These are phyloP conservation scores for Pleuronectes platessa DNA, from an alignment of 2,113 vertebrate genomes.

Conservation along the genomic window DNA sequence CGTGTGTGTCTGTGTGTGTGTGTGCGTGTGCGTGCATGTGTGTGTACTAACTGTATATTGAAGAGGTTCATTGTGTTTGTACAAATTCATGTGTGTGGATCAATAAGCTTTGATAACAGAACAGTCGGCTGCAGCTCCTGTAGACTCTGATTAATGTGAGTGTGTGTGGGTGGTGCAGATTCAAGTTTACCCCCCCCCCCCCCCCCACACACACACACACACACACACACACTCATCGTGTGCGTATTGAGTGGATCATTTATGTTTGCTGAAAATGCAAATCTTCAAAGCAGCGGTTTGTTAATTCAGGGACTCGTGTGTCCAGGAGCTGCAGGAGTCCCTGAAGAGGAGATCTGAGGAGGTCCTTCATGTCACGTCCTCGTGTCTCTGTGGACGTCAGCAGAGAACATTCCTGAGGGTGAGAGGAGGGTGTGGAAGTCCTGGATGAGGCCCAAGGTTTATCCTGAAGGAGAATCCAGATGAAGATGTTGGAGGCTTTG, in stretches of 20 bases:
- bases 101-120: constrained; percentile 55
- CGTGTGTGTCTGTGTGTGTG: neutral
- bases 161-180: constrained; percentile 22
- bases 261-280: constrained; percentile 21
- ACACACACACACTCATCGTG: constrained; percentile 4
- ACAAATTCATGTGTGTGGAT: constrained; percentile 9
- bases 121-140: constrained; percentile 33
- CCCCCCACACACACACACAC: neutral
- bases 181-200: too few species aligned
- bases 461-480: too few species aligned
- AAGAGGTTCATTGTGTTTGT: too few species aligned
- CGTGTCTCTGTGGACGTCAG: too few species aligned
- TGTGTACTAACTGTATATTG: neutral
- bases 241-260: constrained; percentile 2
- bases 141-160: constrained; percentile 10
- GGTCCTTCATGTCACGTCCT: neutral
- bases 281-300: neutral
- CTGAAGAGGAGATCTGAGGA: neutral
- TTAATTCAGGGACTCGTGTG: too few species aligned
- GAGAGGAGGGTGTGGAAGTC: too few species aligned
- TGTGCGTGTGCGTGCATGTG: neutral
- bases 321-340: neutral
- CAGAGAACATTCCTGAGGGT: too few species aligned
- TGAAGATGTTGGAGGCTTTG: too few species aligned
- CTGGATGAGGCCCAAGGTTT: too few species aligned